A percentile compares a stretch with the other conserved stretches of the same genome.
These are phyloP conservation scores for Liparis tanakae DNA, from an alignment of 2,797 vertebrate genomes.

Conservation along the genomic window DNA sequence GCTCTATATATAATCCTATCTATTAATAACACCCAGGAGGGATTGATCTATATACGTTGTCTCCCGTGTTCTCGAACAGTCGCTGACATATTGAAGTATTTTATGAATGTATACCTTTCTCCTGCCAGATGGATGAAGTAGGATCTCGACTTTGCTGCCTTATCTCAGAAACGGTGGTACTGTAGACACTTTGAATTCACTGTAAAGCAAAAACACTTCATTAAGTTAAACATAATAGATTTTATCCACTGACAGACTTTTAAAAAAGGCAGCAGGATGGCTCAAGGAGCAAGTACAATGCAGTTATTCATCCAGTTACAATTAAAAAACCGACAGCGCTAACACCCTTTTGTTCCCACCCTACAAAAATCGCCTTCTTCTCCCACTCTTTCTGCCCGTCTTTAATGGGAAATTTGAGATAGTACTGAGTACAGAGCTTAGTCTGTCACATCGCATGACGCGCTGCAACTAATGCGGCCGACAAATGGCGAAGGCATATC, in stretches of 20 bases:
- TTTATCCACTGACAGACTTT: background rate
- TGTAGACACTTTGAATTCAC: background rate
- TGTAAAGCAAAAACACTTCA: constrained; percentile 15
- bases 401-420: constrained; percentile 86
- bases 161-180: constrained; percentile 13
- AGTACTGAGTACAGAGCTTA: constrained; percentile 80
- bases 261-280: constrained; percentile 1
- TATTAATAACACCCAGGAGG: constrained; percentile 34
- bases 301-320: background rate
- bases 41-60: constrained; percentile 40
- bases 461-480: constrained; percentile 82
- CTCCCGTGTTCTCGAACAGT: constrained; percentile 46
- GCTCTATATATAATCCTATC: constrained; percentile 68
- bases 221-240: background rate
- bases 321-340: constrained; percentile 1
- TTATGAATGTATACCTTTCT: constrained; percentile 35
- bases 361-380: constrained; percentile 31
- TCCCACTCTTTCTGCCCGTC: constrained; percentile 68
- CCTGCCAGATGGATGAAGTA: constrained; percentile 53
- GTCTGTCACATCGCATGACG: constrained; percentile 84
- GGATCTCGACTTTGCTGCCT: constrained; percentile 34
- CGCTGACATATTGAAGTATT: constrained; percentile 51
- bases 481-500: constrained; percentile 80
- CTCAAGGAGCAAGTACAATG: background rate
- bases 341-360: constrained; percentile 8